These are phyloP conservation scores for Notospermus geniculatus DNA, from an alignment of 1,140 invertebrate species.

Conservation along the genomic window DNA sequence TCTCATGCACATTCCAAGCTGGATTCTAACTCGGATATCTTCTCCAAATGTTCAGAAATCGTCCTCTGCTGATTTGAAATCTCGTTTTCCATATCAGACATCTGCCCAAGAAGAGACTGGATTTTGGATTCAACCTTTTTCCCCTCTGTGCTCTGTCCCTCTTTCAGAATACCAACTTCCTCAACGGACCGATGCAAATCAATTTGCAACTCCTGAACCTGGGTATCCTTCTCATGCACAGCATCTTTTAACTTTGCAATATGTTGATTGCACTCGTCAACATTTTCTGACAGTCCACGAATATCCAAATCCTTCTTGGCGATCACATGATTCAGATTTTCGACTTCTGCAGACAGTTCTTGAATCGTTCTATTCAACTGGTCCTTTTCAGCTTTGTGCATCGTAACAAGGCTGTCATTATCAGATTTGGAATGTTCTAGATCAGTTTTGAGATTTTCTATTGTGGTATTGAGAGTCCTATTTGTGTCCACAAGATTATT, in stretches of 20 bases:
- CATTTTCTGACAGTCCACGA: neutral
- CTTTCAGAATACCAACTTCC: constrained; percentile 25
- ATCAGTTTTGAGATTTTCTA: constrained; percentile 2
- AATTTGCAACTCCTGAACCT: constrained; percentile 1
- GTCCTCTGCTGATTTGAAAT: constrained; percentile 23
- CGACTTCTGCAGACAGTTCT: neutral
- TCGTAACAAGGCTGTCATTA: neutral
- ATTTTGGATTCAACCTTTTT: constrained; percentile 28
- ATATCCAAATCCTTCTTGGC: constrained; percentile 2
- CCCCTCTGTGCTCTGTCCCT: constrained; percentile 28
- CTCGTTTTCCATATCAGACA: constrained; percentile 34
- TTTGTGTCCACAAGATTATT: constrained; percentile 5
- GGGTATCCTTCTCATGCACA: neutral
- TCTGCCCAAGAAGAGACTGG: constrained; percentile 27
- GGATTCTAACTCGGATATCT: constrained; percentile 6
- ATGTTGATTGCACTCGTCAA: neutral
- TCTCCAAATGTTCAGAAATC: constrained; percentile 15
- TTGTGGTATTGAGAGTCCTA: neutral
- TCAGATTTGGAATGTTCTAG: constrained; percentile 6
- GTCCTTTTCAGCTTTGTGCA: constrained; percentile 6
- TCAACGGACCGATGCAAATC: constrained; percentile 1
- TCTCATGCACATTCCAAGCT: constrained; percentile 3
- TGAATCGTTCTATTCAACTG: neutral
- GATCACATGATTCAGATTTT: constrained; percentile 8
- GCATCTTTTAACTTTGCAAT: constrained; percentile 1